Conservation (phyloP, 2,797 vertebrate species). For the Anguilla obscura region DNA sequence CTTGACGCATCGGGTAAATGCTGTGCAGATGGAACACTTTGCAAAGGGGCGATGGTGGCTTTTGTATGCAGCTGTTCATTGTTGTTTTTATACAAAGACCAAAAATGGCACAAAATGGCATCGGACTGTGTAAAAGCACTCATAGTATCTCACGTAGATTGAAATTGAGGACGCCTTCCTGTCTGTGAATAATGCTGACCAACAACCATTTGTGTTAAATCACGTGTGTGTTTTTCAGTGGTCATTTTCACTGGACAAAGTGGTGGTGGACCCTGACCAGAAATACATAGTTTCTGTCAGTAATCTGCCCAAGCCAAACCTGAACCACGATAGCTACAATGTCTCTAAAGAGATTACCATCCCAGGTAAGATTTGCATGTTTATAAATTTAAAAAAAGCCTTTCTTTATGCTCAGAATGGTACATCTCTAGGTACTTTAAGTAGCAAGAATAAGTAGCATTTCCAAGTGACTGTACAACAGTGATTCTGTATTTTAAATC, state of each 20-base stretch:
- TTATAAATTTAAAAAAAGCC: not conserved
- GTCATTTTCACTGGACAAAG: slow-evolving; percentile 37
- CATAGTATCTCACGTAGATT: not conserved
- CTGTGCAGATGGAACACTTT: not conserved
- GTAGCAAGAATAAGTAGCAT: not conserved
- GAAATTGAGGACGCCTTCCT: not conserved
- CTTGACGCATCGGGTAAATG: not conserved
- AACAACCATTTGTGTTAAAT: not conserved
- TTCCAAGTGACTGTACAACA: not conserved
- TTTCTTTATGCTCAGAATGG: not conserved
- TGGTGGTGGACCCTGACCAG: slow-evolving; percentile 33
- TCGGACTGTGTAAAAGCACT: not conserved
- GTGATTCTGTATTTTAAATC: not conserved
- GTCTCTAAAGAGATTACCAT: not conserved
- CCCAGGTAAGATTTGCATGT: slow-evolving; percentile 22
- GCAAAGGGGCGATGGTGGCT: too few species aligned
- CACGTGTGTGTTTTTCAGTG: slow-evolving; percentile 30
- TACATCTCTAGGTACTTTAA: not conserved
- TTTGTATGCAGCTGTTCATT: not conserved
- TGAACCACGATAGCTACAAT: slow-evolving; percentile 7
- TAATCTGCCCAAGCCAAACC: slow-evolving; percentile 32
- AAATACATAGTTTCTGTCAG: slow-evolving; percentile 26
- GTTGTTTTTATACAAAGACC: not conserved
- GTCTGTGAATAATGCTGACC: not conserved
- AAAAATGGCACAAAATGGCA: not conserved